Percentiles rank a stretch among this genome's conserved stretches.
Evolutionary conservation across 2,797 vertebrate species (phyloP).

Genomic region (Microctenopoma lineatum): DNA sequence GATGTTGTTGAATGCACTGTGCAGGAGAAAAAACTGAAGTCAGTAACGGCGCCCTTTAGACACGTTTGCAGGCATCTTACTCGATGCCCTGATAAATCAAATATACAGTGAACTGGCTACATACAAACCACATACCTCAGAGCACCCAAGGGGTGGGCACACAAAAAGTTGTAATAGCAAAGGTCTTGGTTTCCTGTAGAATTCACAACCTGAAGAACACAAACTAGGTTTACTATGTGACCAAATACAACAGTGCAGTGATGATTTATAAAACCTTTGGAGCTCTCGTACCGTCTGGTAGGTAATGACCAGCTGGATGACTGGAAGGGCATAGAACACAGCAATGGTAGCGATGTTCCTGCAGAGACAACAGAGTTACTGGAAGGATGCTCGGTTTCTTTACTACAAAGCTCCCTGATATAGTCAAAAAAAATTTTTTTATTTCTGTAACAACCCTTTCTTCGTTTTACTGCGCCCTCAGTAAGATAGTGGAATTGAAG

Average conservation of each 20-base stretch:
- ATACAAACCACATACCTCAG: conserved; percentile 84
- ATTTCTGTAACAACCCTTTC: not conserved
- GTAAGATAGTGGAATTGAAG: not conserved
- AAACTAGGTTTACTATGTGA: not conserved
- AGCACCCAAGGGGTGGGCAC: conserved; percentile 94
- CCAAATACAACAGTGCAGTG: not conserved
- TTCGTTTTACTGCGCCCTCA: not conserved
- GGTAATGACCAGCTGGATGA: conserved; percentile 97
- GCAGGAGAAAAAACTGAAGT: not conserved
- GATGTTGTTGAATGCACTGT: conserved; percentile 98
- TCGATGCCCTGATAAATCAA: not conserved
- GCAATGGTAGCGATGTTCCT: conserved; percentile 98
- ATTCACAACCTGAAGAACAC: conserved; percentile 88
- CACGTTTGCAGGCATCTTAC: not conserved
- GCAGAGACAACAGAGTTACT: conserved; percentile 1
- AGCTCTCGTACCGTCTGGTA: conserved; percentile 90
- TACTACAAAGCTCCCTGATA: not conserved
- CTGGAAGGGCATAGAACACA: conserved; percentile 95
- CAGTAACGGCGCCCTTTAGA: not conserved
- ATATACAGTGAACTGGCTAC: not conserved
- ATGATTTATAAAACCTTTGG: not conserved
- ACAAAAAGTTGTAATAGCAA: conserved; percentile 98
- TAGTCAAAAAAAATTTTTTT: too few relatives aligned
- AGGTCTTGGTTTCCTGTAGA: conserved; percentile 98
- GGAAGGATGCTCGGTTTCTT: not conserved